A percentile compares a stretch with the other conserved stretches of the same genome.
These are phyloP conservation scores for Onthophagus sagittarius DNA, from an alignment of 2,888 invertebrate species.

Conservation along the genomic window DNA sequence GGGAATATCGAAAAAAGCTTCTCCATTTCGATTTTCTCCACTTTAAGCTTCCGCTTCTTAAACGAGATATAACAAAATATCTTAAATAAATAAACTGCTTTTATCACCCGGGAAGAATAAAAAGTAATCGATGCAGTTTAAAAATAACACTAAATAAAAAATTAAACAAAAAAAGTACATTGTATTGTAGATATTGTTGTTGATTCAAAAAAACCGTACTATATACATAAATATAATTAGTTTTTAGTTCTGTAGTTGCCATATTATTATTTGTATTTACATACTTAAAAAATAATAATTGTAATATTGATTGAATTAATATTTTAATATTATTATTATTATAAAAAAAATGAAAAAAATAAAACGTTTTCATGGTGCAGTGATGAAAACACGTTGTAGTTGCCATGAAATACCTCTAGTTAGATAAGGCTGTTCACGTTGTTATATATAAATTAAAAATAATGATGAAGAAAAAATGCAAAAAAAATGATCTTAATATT, in stretches of 20 bases:
- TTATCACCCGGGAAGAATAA: conserved; percentile 40
- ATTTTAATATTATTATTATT: conserved; percentile 31
- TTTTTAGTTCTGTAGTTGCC: conserved; percentile 32
- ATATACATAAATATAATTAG: background rate
- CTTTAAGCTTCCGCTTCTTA: conserved; percentile 18
- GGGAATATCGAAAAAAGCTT: background rate
- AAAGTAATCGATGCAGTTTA: conserved; percentile 62
- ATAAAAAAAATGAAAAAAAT: too few species aligned
- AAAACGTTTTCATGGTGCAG: conserved; percentile 42
- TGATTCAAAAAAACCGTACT: conserved; percentile 35
- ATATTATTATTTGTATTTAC: conserved; percentile 43
- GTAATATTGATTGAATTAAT: background rate
- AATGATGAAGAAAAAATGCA: conserved; percentile 30
- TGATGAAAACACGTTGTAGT: conserved; percentile 47
- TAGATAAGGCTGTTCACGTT: conserved; percentile 52
- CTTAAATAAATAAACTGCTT: conserved; percentile 43
- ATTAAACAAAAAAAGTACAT: conserved; percentile 30
- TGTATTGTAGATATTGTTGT: conserved; percentile 50
- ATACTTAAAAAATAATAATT: conserved; percentile 36
- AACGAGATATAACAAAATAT: conserved; percentile 13
- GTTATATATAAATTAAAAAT: conserved; percentile 45
- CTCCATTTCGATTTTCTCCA: background rate
- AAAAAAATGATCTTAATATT: conserved; percentile 22
- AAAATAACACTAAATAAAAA: conserved; percentile 47
- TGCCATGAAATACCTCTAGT: conserved; percentile 50